Base-by-base conservation (phyloP, 2,797 vertebrate species). In the Coracias cyanogaster region DNA sequence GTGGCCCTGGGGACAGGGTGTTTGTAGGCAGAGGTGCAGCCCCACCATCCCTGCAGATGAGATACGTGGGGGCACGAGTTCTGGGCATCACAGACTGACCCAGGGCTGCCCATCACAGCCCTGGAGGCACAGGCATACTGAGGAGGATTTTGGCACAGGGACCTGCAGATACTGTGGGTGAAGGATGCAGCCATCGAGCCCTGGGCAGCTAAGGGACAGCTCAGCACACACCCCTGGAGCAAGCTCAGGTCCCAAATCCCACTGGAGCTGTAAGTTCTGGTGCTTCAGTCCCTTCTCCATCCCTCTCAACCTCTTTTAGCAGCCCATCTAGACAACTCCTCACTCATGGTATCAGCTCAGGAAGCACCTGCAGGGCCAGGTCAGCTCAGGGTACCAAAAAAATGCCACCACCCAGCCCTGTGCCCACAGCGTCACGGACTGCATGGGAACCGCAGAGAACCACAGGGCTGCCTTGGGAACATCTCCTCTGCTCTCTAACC, bases 51-150 rank as follows among this genome's bases (percentile, higher is more conserved):
- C 60, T 90, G 35, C 46, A 46, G 67, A 4, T 2, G 15, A 60
- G 33, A 21, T 11, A 14, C 2, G 1, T 15, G 5, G 5, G 49
- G 22, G 8, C 17, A 41, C 1, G 2, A 80, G 22, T 54, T 3
- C 57, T 64, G 45, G 12, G 21, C 7, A 18, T 31, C 60, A 71
- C 41, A 21, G 14, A 13, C 5, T 54, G 60, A 24, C 6, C 41
- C 1, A 0, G 3, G 13, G 16, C 13, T 37, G 41, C 29, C 74
- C 4, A 1, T 60, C 21, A 2, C 26, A 52, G 39, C 33, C n/a
- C 48, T 66, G 52, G 12, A 55, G 33, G 4, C 26, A 46, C 2
- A 5, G 37, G 25, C 1, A 0, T 3, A 12, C 28, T 3, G 6
- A 19, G 49, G 22, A 69, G 6, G 33, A 29, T 11, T 88, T 46